Evolutionary conservation across 2,888 invertebrate genomes (phyloP), one percentile per base, ranked within the genome.

Genomic region (Platerodrilus igneus): DNA sequence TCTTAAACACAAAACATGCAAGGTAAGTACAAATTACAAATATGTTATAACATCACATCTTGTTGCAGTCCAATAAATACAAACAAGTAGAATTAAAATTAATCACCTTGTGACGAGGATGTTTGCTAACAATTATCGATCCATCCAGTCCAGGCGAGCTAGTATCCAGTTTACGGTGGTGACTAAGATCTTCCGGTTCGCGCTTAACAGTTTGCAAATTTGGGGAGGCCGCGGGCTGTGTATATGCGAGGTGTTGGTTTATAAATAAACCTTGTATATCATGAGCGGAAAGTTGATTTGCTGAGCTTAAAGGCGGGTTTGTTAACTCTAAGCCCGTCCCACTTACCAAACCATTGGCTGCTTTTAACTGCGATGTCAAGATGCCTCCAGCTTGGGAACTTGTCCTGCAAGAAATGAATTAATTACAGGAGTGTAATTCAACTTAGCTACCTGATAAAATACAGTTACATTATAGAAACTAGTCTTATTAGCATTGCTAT

Each of bases 161-260:
- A 66, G 74, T 76, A 67, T 75, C 74, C 68, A 76, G 71, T 72
- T 79, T 79, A 67, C 80, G 76, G 59, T 72, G 72, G 57, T 73
- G 73, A 74, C 84, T 85, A 56, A 86, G 75, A 68, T 86, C 86
- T 73, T 86, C 86, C 60, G 86, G 86, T 70, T 86, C 86, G 66
- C 85, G 78, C 72, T 86, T 86, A 67, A 85, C 82, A 65, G 78
- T 77, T 63, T 77, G 78, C 35, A 46, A 30, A 44, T 52, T 50
- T 59, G 49, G 52, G 55, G 60, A 72, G 60, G 75, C 69, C 67
- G 75, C 53, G 55, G 63, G 64, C 58, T 62, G 69, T 56, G 63
- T 63, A 75, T 74, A 70, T 70, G 74, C 72, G 75, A 76, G 75
- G 75, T 76, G 76, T 73, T 76, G 76, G 74, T 66, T 72, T 58